Base-by-base conservation (phyloP, 2,888 invertebrate species). In the Tipula unca region DNA sequence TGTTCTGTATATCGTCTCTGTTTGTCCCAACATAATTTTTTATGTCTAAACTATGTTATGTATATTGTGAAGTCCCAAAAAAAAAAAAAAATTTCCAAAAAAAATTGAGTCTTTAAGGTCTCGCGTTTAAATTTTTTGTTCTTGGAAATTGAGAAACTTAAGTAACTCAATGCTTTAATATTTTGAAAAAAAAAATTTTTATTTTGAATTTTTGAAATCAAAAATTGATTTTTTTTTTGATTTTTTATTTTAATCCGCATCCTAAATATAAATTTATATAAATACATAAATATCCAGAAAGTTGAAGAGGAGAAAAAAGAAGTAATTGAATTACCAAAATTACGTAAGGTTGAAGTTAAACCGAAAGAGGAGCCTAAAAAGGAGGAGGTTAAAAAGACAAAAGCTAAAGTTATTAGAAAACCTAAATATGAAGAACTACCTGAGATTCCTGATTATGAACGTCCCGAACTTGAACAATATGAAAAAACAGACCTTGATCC, bases 391-490 rank as follows among this genome's bases (percentile, higher is more conserved):
- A 87, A 87, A 85, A 87, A 87, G 25, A 69, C 87, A 10, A 86
- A 88, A 14, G 89, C 89, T n/a, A 87, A 89, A 82, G 89, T 90
- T 82, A 36, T 88, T 0, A 90, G 90, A 86, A 87, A 88, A 4
- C 90, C 90, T 85, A 93, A 93, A 90, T 93, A 92, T 69, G 93
- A 93, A 88, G 93, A 93, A 25, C 89, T 94, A 35, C 94, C 93
- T 2, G 93, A 94, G 90, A 91, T 93, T 86, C 93, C 94, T 10
- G 96, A 96, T 89, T 96, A 96, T 88, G 96, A 96, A 39, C 93
- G 95, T 87, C 94, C 95, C 1, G 94, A 93, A 1, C 92, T 95
- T 86, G 95, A 95, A 89, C 93, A 93, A 90, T 95, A 93, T 88
- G 94, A 95, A 89, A 92, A 93, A 87, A 91, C 92, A 1, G 92